phyloP scores from a whole-genome alignment of 2,797 vertebrate genomes.

The Philypnodon macrostomus region DNA sequence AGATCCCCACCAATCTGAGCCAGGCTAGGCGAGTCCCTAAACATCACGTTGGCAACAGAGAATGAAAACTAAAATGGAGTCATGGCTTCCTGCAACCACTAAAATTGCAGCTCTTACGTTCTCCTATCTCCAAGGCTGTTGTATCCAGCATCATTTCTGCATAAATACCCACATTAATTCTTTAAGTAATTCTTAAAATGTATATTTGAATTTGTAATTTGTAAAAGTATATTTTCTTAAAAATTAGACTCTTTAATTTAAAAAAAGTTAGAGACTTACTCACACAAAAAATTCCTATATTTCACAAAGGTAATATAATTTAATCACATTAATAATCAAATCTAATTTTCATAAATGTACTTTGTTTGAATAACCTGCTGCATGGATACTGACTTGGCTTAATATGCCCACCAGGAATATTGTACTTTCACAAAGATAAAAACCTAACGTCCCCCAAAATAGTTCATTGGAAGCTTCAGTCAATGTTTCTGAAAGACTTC shows the following conservation, averaged over 20 bases:
- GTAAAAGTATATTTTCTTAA: too few species aligned
- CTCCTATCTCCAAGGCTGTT: slow-evolving; percentile 9
- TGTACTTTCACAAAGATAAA: background rate
- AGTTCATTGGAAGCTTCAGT: too few species aligned
- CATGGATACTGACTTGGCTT: background rate
- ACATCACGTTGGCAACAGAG: slow-evolving; percentile 47
- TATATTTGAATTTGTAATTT: too few species aligned
- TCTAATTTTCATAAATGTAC: background rate
- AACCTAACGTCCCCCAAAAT: too few species aligned
- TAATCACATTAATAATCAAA: background rate
- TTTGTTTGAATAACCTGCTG: background rate
- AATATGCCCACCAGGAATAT: background rate
- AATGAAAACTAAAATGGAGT: slow-evolving; percentile 50
- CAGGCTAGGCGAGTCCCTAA: slow-evolving; percentile 65
- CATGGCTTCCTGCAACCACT: slow-evolving; percentile 40
- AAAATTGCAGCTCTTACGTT: slow-evolving; percentile 26
- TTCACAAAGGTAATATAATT: too few species aligned
- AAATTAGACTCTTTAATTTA: too few species aligned
- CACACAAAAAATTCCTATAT: too few species aligned
- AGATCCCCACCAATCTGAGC: slow-evolving; percentile 75
- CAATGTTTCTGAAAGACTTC: too few species aligned
- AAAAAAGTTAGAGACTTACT: too few species aligned
- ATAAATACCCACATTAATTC: background rate
- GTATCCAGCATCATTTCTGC: slow-evolving; percentile 5
- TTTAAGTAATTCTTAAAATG: too few species aligned